These are phyloP conservation scores for Melinaea marsaeus DNA, from an alignment of 2,888 invertebrate genomes.

Conservation along the genomic window DNA sequence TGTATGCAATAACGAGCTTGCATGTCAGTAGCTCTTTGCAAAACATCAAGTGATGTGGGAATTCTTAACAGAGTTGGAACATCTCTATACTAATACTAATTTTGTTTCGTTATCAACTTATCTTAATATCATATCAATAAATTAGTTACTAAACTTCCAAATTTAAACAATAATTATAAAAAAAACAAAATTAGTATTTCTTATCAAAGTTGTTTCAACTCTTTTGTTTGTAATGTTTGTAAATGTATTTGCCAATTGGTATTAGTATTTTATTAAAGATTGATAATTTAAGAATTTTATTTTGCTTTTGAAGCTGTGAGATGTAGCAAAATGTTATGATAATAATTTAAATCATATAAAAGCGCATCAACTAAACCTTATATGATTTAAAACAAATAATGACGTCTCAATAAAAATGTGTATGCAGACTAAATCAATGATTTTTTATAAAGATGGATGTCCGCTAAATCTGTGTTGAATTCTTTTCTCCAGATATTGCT, in stretches of 20 bases:
- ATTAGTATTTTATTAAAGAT: constrained; percentile 5
- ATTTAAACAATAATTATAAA: background rate
- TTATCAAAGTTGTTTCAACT: constrained; percentile 19
- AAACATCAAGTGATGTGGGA: constrained; percentile 9
- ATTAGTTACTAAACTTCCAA: background rate
- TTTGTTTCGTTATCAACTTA: constrained; percentile 13
- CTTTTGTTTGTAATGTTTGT: constrained; percentile 4
- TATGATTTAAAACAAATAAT: no score
- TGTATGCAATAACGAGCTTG: background rate
- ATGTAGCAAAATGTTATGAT: no score
- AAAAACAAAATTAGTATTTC: constrained; percentile 20
- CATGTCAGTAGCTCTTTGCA: constrained; percentile 24
- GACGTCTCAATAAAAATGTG: no score
- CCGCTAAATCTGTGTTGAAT: background rate
- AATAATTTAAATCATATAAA: no score
- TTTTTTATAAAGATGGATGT: no score
- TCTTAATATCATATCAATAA: background rate
- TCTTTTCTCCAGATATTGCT: background rate
- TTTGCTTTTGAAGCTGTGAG: background rate
- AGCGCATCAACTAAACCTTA: no score
- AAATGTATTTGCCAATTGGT: constrained; percentile 13
- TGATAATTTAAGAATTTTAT: background rate
- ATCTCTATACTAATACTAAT: constrained; percentile 14
- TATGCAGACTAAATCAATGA: no score
- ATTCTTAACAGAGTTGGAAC: constrained; percentile 17